Evolutionary conservation across 2,888 invertebrate genomes (phyloP), one percentile per base, ranked within the genome.

Genomic region (Microplitis deprimator): DNA sequence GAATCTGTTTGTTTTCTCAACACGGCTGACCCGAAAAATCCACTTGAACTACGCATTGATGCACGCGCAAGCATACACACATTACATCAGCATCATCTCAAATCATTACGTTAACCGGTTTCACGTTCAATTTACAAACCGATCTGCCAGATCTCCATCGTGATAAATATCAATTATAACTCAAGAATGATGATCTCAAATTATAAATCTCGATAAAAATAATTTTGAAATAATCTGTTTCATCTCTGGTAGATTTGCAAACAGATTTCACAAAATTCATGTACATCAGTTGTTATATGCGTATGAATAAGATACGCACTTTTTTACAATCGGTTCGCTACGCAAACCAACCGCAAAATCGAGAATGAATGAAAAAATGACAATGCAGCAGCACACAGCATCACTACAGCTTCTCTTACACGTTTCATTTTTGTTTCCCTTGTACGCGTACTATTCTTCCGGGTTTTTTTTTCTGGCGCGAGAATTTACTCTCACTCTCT

Each of bases 271-370:
- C 10, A 70, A 8, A 38, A 50, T 67, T 73, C 69, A 29, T 29
- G 62, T 76, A 76, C 76, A 70, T 77, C 75, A 75, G 80, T 81
- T 78, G 75, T 68, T 65, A 76, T 38, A 80, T 80, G 80, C n/a
- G 38, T 16, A 39, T 17, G 29, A 71, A 41, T n/a, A 40, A 61
- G 20, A 29, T n/a, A 29, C 29, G 29, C 69, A 59, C 50, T 62
- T 73, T 76, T 72, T 81, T 83, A 84, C 82, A 84, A 81, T 84
- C 74, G 83, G 87, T 89, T 89, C 85, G 89, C 85, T 86, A 89
- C 89, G 89, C 89, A 89, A 89, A 87, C 87, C 89, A 83, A 89
- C 89, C 89, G 87, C 89, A 89, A 89, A 89, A 89, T 89, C 89
- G 86, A 87, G 84, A 85, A 86, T 88, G 87, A 89, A 89, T 86